A percentile compares a stretch with the other conserved stretches of the same genome.
Evolutionary conservation across 2,113 vertebrate species (phyloP).

Genomic region (Leptocoma aspasia): DNA sequence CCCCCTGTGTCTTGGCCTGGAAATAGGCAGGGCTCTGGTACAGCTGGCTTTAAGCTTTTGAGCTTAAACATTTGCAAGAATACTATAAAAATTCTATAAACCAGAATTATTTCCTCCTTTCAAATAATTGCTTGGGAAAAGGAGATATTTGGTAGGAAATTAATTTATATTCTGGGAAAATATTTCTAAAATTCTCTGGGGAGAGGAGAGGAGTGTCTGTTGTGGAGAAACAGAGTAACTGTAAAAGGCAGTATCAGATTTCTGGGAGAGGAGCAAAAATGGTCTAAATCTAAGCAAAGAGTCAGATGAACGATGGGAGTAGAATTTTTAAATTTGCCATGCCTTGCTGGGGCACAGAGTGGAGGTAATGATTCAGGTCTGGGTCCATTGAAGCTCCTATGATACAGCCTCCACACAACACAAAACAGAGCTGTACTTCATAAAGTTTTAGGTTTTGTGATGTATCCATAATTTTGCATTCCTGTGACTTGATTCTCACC

Average conservation of each 20-base stretch:
- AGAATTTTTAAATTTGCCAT: not conserved
- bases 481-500: not conserved
- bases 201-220: too few species aligned
- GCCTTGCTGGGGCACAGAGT: not conserved
- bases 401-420: not conserved
- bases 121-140: not conserved
- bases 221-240: not conserved
- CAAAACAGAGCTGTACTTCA: not conserved
- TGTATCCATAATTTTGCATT: fast-evolving
- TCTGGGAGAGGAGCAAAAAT: not conserved
- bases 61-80: not conserved
- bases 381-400: not conserved
- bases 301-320: not conserved
- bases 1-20: not conserved
- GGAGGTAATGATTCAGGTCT: not conserved
- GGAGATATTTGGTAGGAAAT: not conserved
- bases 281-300: not conserved
- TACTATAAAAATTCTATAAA: not conserved
- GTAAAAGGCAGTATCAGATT: not conserved
- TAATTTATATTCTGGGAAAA: not conserved
- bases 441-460: not conserved
- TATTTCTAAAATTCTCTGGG: not conserved
- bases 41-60: not conserved
- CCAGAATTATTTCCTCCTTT: not conserved
- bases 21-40: not conserved